These are phyloP conservation scores for Vulpes lagopus DNA, from an alignment of 2,113 vertebrate genomes.

Conservation along the genomic window DNA sequence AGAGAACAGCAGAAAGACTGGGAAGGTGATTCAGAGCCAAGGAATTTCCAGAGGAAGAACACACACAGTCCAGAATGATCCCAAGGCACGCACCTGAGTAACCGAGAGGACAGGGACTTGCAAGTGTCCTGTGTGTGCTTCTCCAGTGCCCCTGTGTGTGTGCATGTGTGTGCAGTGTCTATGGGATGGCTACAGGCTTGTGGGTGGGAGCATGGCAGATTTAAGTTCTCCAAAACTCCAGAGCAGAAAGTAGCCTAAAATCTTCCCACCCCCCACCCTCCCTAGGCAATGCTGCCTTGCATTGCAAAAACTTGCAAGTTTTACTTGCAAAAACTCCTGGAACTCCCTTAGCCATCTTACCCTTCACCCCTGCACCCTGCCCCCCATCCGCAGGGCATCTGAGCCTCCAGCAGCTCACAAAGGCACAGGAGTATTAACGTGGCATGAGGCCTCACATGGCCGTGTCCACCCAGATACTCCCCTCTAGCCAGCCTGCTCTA, in stretches of 20 bases:
- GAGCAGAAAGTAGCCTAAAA: background rate
- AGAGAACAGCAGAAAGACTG: background rate
- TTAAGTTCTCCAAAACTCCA: background rate
- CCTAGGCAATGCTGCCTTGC: background rate
- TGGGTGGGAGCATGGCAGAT: background rate
- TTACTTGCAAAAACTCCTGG: background rate
- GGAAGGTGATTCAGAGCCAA: background rate
- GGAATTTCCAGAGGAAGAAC: background rate
- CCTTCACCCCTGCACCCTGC: background rate
- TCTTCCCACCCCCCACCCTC: background rate
- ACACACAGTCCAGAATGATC: background rate
- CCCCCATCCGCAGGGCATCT: background rate
- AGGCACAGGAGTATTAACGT: background rate
- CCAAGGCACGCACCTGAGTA: background rate
- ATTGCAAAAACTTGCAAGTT: background rate
- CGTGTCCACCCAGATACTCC: background rate
- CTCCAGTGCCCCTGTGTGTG: background rate
- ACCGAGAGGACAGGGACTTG: background rate
- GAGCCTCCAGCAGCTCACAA: slow-evolving; percentile 19
- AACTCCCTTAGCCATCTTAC: background rate
- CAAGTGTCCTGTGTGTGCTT: background rate
- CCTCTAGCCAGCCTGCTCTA: background rate
- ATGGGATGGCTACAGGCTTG: background rate
- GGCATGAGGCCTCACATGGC: background rate
- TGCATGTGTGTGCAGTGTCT: background rate